Percentiles rank a stretch among this genome's conserved stretches.
Evolutionary conservation across 2,888 invertebrate genomes (phyloP).

Genomic region (Chironomus tentans): DNA sequence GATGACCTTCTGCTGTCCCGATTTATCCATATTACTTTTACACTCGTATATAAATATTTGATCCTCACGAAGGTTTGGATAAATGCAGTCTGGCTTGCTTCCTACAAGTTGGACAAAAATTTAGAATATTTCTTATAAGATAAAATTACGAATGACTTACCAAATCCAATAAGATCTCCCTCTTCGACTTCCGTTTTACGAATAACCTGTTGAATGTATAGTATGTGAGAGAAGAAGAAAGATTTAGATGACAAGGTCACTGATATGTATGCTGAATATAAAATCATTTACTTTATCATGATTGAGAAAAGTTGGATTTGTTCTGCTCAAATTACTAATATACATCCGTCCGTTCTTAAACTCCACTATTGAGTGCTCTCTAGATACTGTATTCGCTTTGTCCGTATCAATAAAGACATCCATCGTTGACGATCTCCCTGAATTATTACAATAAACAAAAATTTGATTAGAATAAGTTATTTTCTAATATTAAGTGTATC

Average conservation of each 20-base stretch:
- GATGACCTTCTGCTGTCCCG: no score
- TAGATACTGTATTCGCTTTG: background rate
- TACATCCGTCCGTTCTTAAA: background rate
- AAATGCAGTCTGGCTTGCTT: background rate
- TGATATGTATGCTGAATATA: background rate
- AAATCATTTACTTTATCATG: background rate
- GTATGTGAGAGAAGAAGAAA: background rate
- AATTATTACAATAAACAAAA: no score
- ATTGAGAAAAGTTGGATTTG: background rate
- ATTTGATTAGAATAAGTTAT: no score
- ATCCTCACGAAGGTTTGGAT: background rate
- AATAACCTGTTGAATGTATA: background rate
- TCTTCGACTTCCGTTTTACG: background rate
- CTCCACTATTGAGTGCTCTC: background rate
- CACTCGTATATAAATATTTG: background rate
- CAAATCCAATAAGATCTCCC: slow-evolving; percentile 1
- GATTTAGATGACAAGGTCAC: background rate
- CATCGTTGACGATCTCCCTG: no score
- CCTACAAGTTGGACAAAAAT: no score
- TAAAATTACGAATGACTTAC: background rate
- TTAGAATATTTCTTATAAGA: no score
- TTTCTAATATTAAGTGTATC: no score
- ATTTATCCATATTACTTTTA: background rate
- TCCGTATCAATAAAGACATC: background rate
- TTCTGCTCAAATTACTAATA: background rate